phyloP scores from a whole-genome alignment of 1,140 invertebrate species.

The Acyrthosiphon pisum region DNA sequence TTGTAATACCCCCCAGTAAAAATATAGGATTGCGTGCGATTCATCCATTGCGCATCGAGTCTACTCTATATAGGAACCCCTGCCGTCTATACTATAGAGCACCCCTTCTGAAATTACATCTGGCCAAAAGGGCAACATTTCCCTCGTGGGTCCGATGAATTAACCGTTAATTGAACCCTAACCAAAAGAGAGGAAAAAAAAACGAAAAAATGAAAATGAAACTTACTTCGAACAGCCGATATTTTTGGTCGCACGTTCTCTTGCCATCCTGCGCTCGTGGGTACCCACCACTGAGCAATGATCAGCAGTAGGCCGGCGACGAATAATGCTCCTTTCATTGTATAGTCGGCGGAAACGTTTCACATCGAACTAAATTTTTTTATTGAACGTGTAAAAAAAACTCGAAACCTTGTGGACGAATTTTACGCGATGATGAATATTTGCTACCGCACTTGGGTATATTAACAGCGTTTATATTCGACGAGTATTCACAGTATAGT shows the following conservation, averaged over 20 bases:
- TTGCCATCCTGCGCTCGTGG: conserved; percentile 41
- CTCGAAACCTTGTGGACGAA: not conserved
- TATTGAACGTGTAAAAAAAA: conserved; percentile 15
- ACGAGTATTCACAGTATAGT: not conserved
- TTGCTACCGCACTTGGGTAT: not conserved
- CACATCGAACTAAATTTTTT: conserved; percentile 35
- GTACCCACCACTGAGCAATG: not conserved
- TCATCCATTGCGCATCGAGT: not conserved
- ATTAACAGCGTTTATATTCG: not conserved
- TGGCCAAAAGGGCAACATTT: conserved; percentile 29
- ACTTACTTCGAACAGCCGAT: conserved; percentile 53
- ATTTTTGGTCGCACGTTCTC: conserved; percentile 54
- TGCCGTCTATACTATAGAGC: not conserved
- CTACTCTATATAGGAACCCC: conserved; percentile 1
- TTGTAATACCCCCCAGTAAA: not conserved
- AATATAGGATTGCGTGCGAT: conserved; percentile 28
- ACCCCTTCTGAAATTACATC: conserved; percentile 45
- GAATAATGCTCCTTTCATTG: conserved; percentile 10
- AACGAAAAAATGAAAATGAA: not conserved
- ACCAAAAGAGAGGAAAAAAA: not conserved
- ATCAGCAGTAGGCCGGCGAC: conserved; percentile 9
- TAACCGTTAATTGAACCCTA: conserved; percentile 46
- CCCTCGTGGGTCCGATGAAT: not conserved
- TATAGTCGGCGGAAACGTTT: not conserved
- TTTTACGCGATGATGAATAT: not conserved